Conservation (phyloP, 2,113 vertebrate genomes). For the Cyprinodon variegatus region DNA sequence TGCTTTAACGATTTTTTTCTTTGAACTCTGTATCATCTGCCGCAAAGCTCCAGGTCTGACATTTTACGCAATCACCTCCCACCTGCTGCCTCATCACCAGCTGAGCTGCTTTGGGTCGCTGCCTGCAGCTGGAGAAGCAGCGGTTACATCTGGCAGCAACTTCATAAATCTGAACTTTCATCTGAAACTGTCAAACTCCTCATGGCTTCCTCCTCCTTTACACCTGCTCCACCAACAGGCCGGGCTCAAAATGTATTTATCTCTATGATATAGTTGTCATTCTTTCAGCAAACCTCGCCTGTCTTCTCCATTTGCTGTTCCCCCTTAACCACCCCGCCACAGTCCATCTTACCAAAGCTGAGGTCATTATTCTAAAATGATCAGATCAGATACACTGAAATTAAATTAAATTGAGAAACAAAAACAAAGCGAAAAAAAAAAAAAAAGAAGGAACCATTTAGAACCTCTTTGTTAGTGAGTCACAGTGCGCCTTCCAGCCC, state of each 20-base stretch:
- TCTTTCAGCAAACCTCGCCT: not conserved
- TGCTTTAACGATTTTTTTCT: not conserved
- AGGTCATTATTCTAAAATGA: slow-evolving; percentile 50
- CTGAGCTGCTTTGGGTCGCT: slow-evolving; percentile 25
- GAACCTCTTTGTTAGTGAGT: slow-evolving; percentile 40
- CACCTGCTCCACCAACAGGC: slow-evolving; percentile 39
- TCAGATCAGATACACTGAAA: slow-evolving; percentile 22
- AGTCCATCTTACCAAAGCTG: slow-evolving; percentile 2
- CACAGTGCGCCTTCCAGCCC: slow-evolving; percentile 15
- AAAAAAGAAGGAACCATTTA: slow-evolving; percentile 39
- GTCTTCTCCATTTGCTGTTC: not conserved
- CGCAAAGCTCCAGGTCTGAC: slow-evolving; percentile 17
- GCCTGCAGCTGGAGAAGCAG: slow-evolving; percentile 59
- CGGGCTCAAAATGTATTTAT: slow-evolving; percentile 1
- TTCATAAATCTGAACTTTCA: slow-evolving; percentile 48
- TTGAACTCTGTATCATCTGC: slow-evolving; percentile 24
- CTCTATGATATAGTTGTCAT: not conserved
- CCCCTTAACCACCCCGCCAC: not conserved
- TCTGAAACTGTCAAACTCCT: slow-evolving; percentile 39
- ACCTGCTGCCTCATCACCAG: slow-evolving; percentile 23
- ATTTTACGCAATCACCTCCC: slow-evolving; percentile 34
- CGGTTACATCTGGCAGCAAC: slow-evolving; percentile 57
- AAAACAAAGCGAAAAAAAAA: not conserved
- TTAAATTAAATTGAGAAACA: slow-evolving; percentile 1
- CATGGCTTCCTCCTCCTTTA: slow-evolving; percentile 38